These are phyloP conservation scores for Plutomurus gul DNA, from an alignment of 1,140 invertebrate species.

Conservation along the genomic window DNA sequence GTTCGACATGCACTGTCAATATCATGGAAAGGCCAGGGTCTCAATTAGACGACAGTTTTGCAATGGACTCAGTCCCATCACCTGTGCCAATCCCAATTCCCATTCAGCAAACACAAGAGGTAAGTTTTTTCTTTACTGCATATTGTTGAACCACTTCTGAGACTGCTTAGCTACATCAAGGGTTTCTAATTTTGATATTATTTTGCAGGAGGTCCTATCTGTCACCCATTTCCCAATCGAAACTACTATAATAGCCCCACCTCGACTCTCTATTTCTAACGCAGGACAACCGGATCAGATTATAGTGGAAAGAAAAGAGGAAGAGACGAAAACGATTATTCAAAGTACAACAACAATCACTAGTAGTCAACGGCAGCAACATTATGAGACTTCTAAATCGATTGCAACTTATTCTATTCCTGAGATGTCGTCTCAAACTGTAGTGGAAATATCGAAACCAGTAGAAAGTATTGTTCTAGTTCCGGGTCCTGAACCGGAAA, in stretches of 20 bases:
- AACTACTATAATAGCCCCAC: neutral
- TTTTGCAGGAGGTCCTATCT: neutral
- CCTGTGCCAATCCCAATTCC: neutral
- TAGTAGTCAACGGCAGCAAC: neutral
- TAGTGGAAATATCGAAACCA: neutral
- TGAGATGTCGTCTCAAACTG: neutral
- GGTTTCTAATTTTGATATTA: neutral
- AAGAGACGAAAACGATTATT: slow-evolving; percentile 15
- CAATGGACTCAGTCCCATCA: neutral
- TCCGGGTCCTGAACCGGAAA: slow-evolving; percentile 30
- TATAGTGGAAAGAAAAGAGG: neutral
- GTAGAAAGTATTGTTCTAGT: neutral
- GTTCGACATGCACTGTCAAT: slow-evolving; percentile 66
- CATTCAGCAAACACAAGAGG: neutral
- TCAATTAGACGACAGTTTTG: neutral
- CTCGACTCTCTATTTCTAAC: neutral
- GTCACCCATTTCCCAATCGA: neutral
- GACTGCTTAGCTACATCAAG: too few relatives aligned
- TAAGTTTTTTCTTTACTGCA: too few relatives aligned
- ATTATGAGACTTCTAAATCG: neutral
- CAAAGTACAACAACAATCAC: neutral
- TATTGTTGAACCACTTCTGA: neutral
- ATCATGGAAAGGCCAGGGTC: neutral
- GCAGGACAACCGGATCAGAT: neutral
- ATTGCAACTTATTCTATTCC: neutral